Base-by-base conservation (phyloP, 1,140 invertebrate genomes). In the Schlechtendalia chinensis region DNA sequence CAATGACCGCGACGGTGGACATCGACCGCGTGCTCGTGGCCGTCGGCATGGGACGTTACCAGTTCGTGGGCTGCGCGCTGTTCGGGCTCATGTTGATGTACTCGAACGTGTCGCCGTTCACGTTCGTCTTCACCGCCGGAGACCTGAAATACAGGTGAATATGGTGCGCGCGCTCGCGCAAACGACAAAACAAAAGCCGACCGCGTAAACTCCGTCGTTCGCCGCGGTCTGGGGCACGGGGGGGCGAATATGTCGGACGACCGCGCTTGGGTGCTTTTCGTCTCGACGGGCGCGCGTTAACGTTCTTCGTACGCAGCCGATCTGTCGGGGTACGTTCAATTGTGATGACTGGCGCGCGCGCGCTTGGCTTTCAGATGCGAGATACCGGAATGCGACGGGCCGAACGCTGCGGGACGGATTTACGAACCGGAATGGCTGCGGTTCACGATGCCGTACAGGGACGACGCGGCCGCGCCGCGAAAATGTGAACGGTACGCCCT, bases 401-500 rank as follows among this genome's bases (percentile, higher is more conserved):
- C 22, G 32, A 16, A 24, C 19, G 12, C 12, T 16, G 39, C 45
- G 5, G 24, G 12, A 47, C 22, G n/a, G 16, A n/a, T 1, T 0
- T 79, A 79, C 75, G 22, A 79, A 24, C 75, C 75, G 11, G 45
- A 63, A 8, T 79, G 75, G 75, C 24, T 79, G 22, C 32, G 22
- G 39, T 79, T 27, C 32, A 47, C 75, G 14, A 79, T 8, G 0
- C 75, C 75, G 14, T 79, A 47, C 1, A 45, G 45, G 27, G 24
- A 63, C 11, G 56, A 79, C 17, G 61, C 54, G 5, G 24, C 29
- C 4, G 39, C 16, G 16, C 75, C 75, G 0, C 32, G 39, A 3
- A 63, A 61, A n/a, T 79, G 71, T 72, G 71, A 56, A 82, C 83
- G 61, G 71, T 81, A 19, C 82, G 83, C 82, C 61, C 24, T 83